Percentiles rank a stretch among this genome's conserved stretches.
phyloP scores from a whole-genome alignment of 1,140 invertebrate genomes.

The Pteromalus puparum region DNA sequence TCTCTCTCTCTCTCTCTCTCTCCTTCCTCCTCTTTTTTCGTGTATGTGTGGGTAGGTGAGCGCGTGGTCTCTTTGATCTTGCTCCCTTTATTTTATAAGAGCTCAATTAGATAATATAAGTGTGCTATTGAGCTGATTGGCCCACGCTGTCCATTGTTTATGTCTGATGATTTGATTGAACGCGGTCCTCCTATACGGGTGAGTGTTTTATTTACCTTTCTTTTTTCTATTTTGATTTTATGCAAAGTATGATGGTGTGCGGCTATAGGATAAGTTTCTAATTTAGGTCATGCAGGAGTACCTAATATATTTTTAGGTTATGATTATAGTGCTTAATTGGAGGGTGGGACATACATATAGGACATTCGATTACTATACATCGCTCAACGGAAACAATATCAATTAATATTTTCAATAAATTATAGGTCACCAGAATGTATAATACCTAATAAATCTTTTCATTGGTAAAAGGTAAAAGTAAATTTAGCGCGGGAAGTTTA shows the following conservation, averaged over 20 bases:
- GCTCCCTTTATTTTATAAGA: slow-evolving; percentile 42
- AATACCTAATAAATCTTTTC: no score
- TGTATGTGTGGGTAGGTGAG: neutral
- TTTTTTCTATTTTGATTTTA: neutral
- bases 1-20: neutral
- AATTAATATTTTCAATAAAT: no score
- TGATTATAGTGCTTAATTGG: no score
- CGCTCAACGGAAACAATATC: no score
- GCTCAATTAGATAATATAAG: slow-evolving; percentile 39
- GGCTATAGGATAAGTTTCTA: no score
- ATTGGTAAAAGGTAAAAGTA: neutral
- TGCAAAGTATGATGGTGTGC: neutral
- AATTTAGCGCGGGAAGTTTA: neutral
- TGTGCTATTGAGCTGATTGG: slow-evolving; percentile 11
- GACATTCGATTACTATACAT: no score
- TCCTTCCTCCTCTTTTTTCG: neutral
- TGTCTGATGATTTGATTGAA: neutral
- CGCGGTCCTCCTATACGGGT: no score
- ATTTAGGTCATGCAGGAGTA: no score
- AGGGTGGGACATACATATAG: no score
- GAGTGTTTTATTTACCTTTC: no score
- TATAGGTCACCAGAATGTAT: no score
- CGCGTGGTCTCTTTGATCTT: slow-evolving; percentile 26
- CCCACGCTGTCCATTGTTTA: slow-evolving; percentile 9
- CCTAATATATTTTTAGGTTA: no score